A percentile compares a stretch with the other conserved stretches of the same genome.
These are phyloP conservation scores for Drosophila kokeensis DNA, from an alignment of 2,888 invertebrate genomes.

Conservation along the genomic window DNA sequence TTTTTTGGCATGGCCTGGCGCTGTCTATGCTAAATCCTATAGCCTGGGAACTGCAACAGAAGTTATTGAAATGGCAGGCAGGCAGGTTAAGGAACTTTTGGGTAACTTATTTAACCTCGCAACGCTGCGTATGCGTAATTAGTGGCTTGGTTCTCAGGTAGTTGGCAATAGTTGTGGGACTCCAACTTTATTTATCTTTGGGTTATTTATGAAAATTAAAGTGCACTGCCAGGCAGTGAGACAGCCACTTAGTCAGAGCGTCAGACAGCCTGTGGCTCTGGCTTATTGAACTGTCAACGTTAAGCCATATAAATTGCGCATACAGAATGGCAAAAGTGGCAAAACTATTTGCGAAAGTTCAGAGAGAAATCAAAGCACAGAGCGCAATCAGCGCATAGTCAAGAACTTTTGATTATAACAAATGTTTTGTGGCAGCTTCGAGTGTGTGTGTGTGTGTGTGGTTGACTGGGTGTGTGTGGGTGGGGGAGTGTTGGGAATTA, in stretches of 20 bases:
- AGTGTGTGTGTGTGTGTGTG: background rate
- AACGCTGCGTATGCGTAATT: slow-evolving; percentile 82
- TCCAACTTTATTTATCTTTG: slow-evolving; percentile 35
- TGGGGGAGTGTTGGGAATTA: slow-evolving; percentile 2
- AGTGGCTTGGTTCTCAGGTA: slow-evolving; percentile 66
- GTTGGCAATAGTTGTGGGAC: slow-evolving; percentile 57
- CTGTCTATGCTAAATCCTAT: slow-evolving; percentile 31
- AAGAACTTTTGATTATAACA: slow-evolving; percentile 78
- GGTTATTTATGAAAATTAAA: slow-evolving; percentile 81
- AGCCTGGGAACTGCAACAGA: slow-evolving; percentile 72
- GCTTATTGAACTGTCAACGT: slow-evolving; percentile 80
- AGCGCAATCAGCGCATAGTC: slow-evolving; percentile 65
- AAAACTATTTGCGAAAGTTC: slow-evolving; percentile 70
- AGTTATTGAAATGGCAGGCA: slow-evolving; percentile 71
- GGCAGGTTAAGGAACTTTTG: slow-evolving; percentile 73
- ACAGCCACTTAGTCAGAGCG: background rate
- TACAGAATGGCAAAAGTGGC: slow-evolving; percentile 51
- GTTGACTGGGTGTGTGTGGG: background rate
- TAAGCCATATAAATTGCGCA: slow-evolving; percentile 78
- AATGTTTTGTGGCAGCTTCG: slow-evolving; percentile 58
- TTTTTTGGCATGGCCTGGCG: slow-evolving; percentile 41
- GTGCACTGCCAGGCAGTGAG: slow-evolving; percentile 20
- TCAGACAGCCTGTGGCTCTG: slow-evolving; percentile 21
- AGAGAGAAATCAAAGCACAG: slow-evolving; percentile 69
- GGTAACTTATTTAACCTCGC: slow-evolving; percentile 59